Evolutionary conservation across 1,140 invertebrate species (phyloP).

Genomic region (Vanessa atalanta): DNA sequence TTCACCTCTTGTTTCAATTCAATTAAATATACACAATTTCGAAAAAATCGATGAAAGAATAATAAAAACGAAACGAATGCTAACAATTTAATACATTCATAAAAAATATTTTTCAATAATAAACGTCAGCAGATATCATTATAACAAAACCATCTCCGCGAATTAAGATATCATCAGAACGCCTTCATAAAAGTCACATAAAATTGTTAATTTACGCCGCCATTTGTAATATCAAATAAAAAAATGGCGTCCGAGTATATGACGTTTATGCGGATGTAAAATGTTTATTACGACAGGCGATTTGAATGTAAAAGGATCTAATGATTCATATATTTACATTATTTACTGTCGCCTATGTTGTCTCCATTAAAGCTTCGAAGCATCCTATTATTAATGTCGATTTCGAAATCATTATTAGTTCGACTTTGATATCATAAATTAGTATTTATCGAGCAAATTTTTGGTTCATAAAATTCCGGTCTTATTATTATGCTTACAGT

Average conservation of each 20-base stretch:
- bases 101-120: neutral
- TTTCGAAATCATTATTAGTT: neutral
- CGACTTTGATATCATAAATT: too few species aligned
- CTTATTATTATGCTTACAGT: too few species aligned
- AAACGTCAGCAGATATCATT: neutral
- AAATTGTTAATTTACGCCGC: slow-evolving; percentile 49
- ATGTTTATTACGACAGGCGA: slow-evolving; percentile 38
- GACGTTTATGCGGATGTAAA: slow-evolving; percentile 48
- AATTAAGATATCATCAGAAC: slow-evolving; percentile 10
- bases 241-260: slow-evolving; percentile 43
- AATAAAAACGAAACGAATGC: too few species aligned
- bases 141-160: neutral
- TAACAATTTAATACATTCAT: neutral
- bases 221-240: slow-evolving; percentile 47
- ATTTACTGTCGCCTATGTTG: neutral
- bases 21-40: too few species aligned
- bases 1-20: too few species aligned
- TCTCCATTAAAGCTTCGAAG: too few species aligned
- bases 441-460: too few species aligned
- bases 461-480: too few species aligned
- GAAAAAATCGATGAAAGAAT: too few species aligned
- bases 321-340: slow-evolving; percentile 14
- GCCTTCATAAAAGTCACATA: slow-evolving; percentile 52
- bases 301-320: slow-evolving; percentile 18
- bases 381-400: too few species aligned